Evolutionary conservation across 2,888 invertebrate species (phyloP).

Genomic region (Bugula neritina): DNA sequence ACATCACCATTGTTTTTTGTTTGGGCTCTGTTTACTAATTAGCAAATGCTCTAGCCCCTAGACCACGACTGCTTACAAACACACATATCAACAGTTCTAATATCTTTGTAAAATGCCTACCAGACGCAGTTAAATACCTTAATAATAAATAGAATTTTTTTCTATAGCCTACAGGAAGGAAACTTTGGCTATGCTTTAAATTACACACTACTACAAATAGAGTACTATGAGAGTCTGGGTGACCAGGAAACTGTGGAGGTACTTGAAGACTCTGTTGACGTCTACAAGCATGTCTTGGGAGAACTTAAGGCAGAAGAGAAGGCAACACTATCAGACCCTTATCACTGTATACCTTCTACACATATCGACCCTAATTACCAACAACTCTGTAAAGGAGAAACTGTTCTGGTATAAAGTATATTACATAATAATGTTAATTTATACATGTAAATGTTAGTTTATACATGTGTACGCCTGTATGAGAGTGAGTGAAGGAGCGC

Average conservation of each 20-base stretch:
- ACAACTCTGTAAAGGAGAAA: not conserved
- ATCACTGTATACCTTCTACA: not conserved
- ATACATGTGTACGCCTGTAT: too few species aligned
- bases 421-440: not conserved
- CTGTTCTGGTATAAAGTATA: not conserved
- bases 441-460: not conserved
- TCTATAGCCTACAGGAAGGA: slow-evolving; percentile 13
- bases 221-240: not conserved
- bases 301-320: not conserved
- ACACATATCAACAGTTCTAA: too few species aligned
- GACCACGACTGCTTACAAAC: too few species aligned
- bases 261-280: not conserved
- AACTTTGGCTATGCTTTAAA: slow-evolving; percentile 12
- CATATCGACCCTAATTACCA: not conserved
- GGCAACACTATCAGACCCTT: not conserved
- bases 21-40: too few species aligned
- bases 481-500: too few species aligned
- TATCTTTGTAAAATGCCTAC: too few species aligned
- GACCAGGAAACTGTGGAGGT: not conserved
- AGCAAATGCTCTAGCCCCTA: too few species aligned
- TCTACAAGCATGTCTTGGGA: not conserved
- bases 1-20: too few species aligned
- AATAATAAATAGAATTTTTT: too few species aligned
- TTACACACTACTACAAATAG: not conserved
- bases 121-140: too few species aligned